phyloP scores from a whole-genome alignment of 2,888 invertebrate genomes.

The Lasioglossum calceatum region DNA sequence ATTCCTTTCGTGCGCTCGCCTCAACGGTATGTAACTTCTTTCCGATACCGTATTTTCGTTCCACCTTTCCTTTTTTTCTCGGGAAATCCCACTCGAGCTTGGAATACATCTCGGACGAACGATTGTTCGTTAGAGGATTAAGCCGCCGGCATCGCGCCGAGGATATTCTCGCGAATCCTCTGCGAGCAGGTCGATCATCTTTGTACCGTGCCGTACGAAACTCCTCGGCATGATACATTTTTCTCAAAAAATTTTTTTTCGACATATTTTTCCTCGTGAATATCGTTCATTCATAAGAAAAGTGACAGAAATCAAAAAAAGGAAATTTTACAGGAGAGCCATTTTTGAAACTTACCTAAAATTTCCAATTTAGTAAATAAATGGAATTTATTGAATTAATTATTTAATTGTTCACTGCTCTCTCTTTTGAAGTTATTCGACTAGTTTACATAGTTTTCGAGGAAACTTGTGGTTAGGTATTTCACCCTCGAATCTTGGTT shows the following conservation, averaged over 20 bases:
- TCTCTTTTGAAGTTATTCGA: background rate
- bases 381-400: background rate
- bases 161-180: background rate
- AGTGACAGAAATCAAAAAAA: no score
- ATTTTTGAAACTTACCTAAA: no score
- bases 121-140: constrained; percentile 11
- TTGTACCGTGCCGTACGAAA: background rate
- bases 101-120: constrained; percentile 14
- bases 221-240: background rate
- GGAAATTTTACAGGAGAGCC: no score
- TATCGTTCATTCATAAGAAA: no score
- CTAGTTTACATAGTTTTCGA: background rate
- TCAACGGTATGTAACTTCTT: background rate
- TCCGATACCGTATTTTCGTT: constrained; percentile 18
- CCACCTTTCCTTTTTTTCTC: background rate
- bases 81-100: background rate
- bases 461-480: background rate
- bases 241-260: background rate
- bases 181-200: background rate
- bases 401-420: no score
- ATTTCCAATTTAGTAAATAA: background rate
- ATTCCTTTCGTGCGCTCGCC: constrained; percentile 39
- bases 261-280: background rate
- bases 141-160: background rate
- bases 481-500: background rate